phyloP scores from a whole-genome alignment of 2,113 vertebrate species.

The Stercorarius parasiticus region DNA sequence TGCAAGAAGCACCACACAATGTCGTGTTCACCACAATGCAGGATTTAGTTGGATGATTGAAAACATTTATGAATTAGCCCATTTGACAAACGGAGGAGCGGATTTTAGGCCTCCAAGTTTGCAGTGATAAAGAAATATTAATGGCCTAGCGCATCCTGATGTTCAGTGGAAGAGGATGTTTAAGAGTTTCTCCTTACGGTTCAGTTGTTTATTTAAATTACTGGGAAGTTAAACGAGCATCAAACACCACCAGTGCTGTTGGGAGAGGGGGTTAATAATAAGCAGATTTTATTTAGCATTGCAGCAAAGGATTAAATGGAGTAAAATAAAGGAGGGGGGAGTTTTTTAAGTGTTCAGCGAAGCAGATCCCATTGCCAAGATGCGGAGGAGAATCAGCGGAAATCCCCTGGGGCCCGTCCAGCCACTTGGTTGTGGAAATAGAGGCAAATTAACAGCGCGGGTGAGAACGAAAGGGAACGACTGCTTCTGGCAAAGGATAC shows the following conservation, averaged over 20 bases:
- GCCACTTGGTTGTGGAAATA: rapidly evolving
- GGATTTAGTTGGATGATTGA: background rate
- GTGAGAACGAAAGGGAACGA: background rate
- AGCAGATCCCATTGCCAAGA: background rate
- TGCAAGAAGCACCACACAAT: rapidly evolving
- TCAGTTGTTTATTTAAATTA: conserved; percentile 56
- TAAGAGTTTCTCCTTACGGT: conserved; percentile 50
- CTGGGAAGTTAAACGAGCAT: conserved; percentile 35
- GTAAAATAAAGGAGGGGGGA: background rate
- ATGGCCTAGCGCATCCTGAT: background rate
- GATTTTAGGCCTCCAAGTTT: background rate
- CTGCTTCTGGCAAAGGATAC: background rate
- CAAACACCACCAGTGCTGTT: background rate
- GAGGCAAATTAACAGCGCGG: background rate
- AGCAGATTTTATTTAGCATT: conserved; percentile 43
- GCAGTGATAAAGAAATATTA: conserved; percentile 35
- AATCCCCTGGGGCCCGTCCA: background rate
- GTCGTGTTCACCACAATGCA: background rate
- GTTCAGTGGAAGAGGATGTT: conserved; percentile 23
- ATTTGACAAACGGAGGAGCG: background rate
- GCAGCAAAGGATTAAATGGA: background rate
- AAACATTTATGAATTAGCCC: conserved; percentile 22
- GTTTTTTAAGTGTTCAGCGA: background rate
- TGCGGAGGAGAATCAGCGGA: background rate
- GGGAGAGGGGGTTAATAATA: background rate